phyloP scores from a whole-genome alignment of 2,888 invertebrate genomes.

The Drosophila kuntzei region DNA sequence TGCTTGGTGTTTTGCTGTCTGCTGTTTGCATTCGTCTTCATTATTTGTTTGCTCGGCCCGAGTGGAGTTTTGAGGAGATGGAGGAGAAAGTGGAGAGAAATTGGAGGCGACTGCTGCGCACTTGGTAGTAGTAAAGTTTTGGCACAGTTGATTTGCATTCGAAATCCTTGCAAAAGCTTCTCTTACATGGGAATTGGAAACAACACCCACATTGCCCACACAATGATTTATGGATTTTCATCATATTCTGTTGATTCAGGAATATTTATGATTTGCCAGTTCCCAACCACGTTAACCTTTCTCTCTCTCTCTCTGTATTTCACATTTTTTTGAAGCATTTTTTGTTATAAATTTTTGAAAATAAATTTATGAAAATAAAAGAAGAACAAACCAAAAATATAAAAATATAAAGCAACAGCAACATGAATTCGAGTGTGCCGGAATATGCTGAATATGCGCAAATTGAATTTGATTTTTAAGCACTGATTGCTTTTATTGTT shows the following conservation, averaged over 20 bases:
- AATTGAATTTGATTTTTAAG: conserved; percentile 80
- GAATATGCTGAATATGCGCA: conserved; percentile 79
- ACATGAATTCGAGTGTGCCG: conserved; percentile 30
- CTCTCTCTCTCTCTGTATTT: conserved; percentile 21
- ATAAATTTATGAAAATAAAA: conserved; percentile 55
- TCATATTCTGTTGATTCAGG: conserved; percentile 84
- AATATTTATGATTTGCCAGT: conserved; percentile 81
- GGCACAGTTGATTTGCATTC: conserved; percentile 82
- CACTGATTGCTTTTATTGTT: conserved; percentile 80
- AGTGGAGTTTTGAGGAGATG: conserved; percentile 27
- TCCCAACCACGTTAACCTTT: conserved; percentile 55
- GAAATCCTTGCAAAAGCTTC: conserved; percentile 68
- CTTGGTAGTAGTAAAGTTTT: conserved; percentile 75
- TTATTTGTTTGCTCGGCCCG: conserved; percentile 78
- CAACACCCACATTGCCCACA: conserved; percentile 23
- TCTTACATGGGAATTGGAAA: conserved; percentile 5
- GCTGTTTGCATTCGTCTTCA: conserved; percentile 81
- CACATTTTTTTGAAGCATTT: conserved; percentile 46
- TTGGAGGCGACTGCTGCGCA: conserved; percentile 63
- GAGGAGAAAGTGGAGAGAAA: not conserved
- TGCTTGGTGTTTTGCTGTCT: conserved; percentile 81
- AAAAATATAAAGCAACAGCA: conserved; percentile 41
- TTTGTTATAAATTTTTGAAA: conserved; percentile 68
- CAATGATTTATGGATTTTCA: conserved; percentile 84
- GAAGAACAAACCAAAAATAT: conserved; percentile 36